Percentiles rank a stretch among this genome's conserved stretches.
Evolutionary conservation across 2,113 vertebrate genomes (phyloP).

Genomic region (Sylvietta virens): DNA sequence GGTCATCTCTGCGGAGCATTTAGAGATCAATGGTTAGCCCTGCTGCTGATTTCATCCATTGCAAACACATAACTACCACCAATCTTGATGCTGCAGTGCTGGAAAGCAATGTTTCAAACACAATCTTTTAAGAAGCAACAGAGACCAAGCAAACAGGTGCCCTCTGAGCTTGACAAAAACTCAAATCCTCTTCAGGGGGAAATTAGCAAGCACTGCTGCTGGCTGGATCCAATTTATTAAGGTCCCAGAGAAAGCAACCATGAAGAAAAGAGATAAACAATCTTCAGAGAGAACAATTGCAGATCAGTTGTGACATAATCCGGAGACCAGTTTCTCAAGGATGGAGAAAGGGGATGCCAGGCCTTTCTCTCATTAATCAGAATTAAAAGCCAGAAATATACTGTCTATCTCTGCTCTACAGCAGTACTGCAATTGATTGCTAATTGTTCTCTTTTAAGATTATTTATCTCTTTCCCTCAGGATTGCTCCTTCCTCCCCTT

Average conservation of each 20-base stretch:
- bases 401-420: constrained; percentile 24
- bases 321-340: constrained; percentile 17
- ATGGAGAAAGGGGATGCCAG: neutral
- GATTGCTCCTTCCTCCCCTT: neutral
- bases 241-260: constrained; percentile 12
- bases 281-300: constrained; percentile 36
- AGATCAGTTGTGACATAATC: constrained; percentile 52
- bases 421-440: constrained; percentile 16
- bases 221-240: constrained; percentile 39
- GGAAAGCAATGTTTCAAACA: neutral
- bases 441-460: constrained; percentile 58
- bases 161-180: constrained; percentile 9
- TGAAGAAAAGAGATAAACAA: constrained; percentile 56
- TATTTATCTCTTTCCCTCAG: constrained; percentile 45
- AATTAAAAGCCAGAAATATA: constrained; percentile 44
- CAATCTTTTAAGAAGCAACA: neutral
- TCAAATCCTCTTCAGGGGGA: constrained; percentile 11
- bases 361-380: constrained; percentile 34
- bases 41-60: neutral
- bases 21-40: neutral
- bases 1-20: neutral
- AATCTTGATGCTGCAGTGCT: neutral
- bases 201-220: constrained; percentile 12
- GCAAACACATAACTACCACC: neutral
- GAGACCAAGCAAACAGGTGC: neutral